Evolutionary conservation across 2,797 vertebrate genomes (phyloP).

Genomic region (Onychomys torridus): DNA sequence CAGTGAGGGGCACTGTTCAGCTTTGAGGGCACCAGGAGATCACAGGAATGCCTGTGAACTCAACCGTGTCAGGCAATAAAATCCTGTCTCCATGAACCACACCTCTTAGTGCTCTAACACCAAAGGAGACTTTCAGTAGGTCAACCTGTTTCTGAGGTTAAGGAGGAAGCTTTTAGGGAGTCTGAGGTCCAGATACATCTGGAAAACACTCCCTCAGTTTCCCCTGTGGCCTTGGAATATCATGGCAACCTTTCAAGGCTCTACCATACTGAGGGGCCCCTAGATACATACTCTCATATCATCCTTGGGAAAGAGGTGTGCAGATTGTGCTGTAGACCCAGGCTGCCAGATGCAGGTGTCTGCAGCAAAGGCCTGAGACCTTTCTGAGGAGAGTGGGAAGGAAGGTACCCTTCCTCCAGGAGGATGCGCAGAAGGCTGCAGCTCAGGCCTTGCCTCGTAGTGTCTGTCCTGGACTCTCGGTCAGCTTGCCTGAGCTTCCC

Average conservation of each 20-base stretch:
- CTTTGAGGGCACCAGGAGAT: not conserved
- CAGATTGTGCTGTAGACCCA: not conserved
- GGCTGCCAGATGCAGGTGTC: not conserved
- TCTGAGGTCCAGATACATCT: not conserved
- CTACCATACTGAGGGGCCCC: not conserved
- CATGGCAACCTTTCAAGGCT: not conserved
- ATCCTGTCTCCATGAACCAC: not conserved
- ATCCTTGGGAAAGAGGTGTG: not conserved
- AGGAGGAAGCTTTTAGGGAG: not conserved
- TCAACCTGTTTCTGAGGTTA: not conserved
- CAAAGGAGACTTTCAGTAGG: not conserved
- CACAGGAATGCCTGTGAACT: not conserved
- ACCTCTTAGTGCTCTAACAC: not conserved
- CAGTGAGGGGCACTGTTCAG: not conserved
- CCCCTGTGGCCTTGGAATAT: not conserved
- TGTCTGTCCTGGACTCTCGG: not conserved
- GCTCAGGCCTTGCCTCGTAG: not conserved
- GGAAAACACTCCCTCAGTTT: not conserved
- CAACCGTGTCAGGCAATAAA: not conserved
- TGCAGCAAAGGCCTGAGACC: not conserved
- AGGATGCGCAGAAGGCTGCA: not conserved
- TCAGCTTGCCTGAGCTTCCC: not conserved
- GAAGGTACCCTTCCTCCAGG: not conserved
- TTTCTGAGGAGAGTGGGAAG: not conserved
- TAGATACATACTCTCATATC: fast-evolving